Conservation (phyloP, 2,797 vertebrate species). For the Pseudotriccus pelzelni region DNA sequence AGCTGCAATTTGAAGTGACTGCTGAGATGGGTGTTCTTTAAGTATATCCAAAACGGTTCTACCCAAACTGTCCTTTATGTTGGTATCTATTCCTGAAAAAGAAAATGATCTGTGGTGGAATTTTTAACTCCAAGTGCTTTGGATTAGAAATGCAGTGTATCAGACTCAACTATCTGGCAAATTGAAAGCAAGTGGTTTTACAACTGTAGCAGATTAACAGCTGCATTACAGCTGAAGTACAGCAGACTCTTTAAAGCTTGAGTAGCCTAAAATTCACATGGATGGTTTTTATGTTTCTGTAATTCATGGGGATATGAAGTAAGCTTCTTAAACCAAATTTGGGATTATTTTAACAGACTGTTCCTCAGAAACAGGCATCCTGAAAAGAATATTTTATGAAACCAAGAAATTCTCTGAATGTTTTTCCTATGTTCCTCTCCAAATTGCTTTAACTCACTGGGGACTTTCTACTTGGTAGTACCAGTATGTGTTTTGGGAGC, state of each 20-base stretch:
- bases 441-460: neutral
- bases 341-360: neutral
- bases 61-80: constrained; percentile 88
- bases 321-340: neutral
- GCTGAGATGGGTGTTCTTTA: constrained; percentile 91
- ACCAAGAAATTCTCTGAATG: neutral
- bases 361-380: neutral
- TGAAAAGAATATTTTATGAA: neutral
- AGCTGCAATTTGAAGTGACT: constrained; percentile 93
- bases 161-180: neutral
- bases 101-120: constrained; percentile 39
- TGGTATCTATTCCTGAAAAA: constrained; percentile 89
- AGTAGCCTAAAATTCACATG: constrained; percentile 12
- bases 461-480: neutral
- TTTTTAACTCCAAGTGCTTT: constrained; percentile 8
- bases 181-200: neutral
- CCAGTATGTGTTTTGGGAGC: neutral
- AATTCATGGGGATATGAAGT: neutral
- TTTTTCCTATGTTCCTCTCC: neutral
- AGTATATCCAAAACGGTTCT: constrained; percentile 93
- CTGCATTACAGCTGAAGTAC: neutral
- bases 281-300: neutral
- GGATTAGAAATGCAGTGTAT: constrained; percentile 13
- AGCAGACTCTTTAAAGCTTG: neutral
- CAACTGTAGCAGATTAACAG: neutral